Conservation (phyloP, 2,797 vertebrate species). For the Garrulus glandarius region DNA sequence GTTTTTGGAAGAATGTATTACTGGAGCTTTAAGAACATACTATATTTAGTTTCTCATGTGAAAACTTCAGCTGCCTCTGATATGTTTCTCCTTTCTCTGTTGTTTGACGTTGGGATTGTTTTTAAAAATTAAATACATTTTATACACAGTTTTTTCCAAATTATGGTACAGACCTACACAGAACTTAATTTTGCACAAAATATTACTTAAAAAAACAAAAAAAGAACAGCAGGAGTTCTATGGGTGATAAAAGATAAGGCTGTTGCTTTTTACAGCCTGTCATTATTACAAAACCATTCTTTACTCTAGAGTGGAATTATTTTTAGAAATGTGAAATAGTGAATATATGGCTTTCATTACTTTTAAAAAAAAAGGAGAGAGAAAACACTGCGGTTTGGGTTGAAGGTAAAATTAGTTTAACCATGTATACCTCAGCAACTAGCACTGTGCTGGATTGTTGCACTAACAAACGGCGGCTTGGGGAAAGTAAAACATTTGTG, state of each 20-base stretch:
- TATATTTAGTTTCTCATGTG: constrained; percentile 79
- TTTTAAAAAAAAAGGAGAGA: not conserved
- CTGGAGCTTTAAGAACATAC: constrained; percentile 80
- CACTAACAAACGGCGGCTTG: constrained; percentile 23
- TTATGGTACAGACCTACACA: constrained; percentile 75
- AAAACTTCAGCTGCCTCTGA: constrained; percentile 69
- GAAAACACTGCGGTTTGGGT: not conserved
- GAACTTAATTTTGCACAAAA: constrained; percentile 82
- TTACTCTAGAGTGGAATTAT: constrained; percentile 64
- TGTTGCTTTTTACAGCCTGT: constrained; percentile 56
- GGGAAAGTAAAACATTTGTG: constrained; percentile 40
- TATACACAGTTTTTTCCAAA: constrained; percentile 76
- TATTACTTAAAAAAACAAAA: constrained; percentile 74
- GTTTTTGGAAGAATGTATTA: constrained; percentile 83
- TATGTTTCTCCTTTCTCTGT: constrained; percentile 72
- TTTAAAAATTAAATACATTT: constrained; percentile 77
- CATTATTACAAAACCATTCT: constrained; percentile 21
- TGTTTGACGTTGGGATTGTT: constrained; percentile 74
- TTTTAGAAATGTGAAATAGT: constrained; percentile 57
- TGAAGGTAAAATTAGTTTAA: constrained; percentile 57
- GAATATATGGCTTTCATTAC: constrained; percentile 33
- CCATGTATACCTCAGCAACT: constrained; percentile 64
- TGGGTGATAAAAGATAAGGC: constrained; percentile 64
- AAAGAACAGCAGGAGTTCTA: constrained; percentile 65
- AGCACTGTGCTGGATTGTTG: constrained; percentile 66